These are phyloP conservation scores for Alligator mississippiensis DNA, from an alignment of 2,113 vertebrate genomes.

Conservation along the genomic window DNA sequence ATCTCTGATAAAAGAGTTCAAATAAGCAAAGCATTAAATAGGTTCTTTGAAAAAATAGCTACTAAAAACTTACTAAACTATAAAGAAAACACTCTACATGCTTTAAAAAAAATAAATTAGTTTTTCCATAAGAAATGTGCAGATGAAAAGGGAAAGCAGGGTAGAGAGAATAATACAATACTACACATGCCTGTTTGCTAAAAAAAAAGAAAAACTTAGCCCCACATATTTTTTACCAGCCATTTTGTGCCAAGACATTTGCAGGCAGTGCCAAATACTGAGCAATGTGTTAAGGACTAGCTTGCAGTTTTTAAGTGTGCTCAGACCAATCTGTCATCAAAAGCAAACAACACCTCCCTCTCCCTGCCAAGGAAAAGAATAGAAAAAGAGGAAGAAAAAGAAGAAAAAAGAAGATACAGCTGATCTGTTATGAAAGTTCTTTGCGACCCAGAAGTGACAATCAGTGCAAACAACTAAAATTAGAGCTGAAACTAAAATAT, in stretches of 20 bases:
- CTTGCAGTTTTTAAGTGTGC: not conserved
- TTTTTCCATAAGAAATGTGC: not conserved
- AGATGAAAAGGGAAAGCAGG: not conserved
- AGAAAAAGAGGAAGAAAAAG: too few species aligned
- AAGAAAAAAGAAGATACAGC: not conserved
- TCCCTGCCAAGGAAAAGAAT: too few species aligned
- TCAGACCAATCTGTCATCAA: not conserved
- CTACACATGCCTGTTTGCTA: not conserved
- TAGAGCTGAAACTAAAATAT: slow-evolving; percentile 49
- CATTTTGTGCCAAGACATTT: not conserved
- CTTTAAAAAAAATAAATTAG: not conserved
- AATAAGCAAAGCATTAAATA: not conserved
- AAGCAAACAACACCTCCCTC: too few species aligned
- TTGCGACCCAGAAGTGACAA: not conserved
- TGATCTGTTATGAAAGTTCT: not conserved
- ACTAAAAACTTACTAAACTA: slow-evolving; percentile 7
- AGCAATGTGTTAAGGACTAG: not conserved
- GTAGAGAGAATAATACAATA: not conserved
- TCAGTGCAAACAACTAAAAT: not conserved
- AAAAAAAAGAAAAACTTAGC: not conserved
- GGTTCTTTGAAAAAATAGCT: not conserved
- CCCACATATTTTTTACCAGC: not conserved
- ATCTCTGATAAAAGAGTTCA: slow-evolving; percentile 17
- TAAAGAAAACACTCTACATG: not conserved
- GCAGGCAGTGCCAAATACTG: not conserved